These are phyloP conservation scores for Propithecus perrieri DNA, from an alignment of 2,797 vertebrate species.

Conservation along the genomic window DNA sequence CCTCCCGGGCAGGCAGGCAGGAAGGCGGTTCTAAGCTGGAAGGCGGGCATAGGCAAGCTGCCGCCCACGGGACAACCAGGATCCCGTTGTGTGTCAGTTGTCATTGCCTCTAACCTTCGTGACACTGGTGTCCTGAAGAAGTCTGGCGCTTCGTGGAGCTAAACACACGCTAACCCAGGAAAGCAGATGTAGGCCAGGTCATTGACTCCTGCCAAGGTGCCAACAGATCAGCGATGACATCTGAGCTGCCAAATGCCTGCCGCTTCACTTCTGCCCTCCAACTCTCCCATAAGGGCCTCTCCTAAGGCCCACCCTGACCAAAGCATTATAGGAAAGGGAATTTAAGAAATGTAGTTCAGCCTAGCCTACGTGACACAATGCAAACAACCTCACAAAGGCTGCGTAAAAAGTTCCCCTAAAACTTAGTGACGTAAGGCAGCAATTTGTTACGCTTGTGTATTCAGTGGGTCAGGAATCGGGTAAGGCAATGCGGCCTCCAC, in stretches of 20 bases:
- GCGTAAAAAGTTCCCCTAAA: background rate
- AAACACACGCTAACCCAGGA: background rate
- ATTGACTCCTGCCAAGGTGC: background rate
- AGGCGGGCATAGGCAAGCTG: background rate
- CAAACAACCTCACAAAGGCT: background rate
- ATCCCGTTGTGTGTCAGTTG: background rate
- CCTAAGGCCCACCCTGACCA: background rate
- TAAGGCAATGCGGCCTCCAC: rapidly evolving
- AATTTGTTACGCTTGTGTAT: background rate
- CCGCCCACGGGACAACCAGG: background rate
- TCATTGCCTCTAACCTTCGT: background rate
- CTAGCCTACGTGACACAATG: background rate
- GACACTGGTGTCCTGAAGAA: background rate
- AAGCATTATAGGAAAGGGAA: background rate
- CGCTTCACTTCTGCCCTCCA: background rate
- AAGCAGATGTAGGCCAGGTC: background rate
- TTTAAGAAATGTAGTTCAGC: background rate
- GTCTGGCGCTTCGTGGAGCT: background rate
- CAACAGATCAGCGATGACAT: rapidly evolving
- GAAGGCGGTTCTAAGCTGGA: background rate
- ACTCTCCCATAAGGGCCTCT: no score
- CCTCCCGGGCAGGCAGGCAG: background rate
- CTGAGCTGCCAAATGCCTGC: background rate
- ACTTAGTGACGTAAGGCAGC: background rate
- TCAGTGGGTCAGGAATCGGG: background rate